These are phyloP conservation scores for Neodiprion pinetum DNA, from an alignment of 1,140 invertebrate genomes.

Conservation along the genomic window DNA sequence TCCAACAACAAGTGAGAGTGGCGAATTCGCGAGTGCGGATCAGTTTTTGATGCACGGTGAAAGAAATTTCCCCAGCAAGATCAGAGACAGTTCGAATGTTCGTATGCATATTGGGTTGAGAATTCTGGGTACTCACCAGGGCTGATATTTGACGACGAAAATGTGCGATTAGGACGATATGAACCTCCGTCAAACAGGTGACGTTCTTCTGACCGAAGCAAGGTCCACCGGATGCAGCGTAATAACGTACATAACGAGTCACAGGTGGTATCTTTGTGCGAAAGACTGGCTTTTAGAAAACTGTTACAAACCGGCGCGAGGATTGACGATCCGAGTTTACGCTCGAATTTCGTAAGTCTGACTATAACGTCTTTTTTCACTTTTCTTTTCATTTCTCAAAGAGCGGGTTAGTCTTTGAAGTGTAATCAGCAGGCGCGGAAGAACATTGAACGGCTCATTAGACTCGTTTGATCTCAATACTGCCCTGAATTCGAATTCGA, in stretches of 20 bases:
- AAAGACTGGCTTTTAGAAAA: constrained; percentile 56
- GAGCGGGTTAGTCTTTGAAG: constrained; percentile 14
- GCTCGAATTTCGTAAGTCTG: constrained; percentile 45
- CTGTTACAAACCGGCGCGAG: constrained; percentile 41
- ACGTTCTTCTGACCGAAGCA: constrained; percentile 40
- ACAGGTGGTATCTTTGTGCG: constrained; percentile 50
- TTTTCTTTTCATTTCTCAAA: constrained; percentile 46
- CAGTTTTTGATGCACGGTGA: too few relatives aligned
- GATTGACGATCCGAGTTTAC: constrained; percentile 27
- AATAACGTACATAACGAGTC: constrained; percentile 57
- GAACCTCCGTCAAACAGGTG: constrained; percentile 44
- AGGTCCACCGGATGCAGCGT: constrained; percentile 51
- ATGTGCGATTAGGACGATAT: constrained; percentile 35
- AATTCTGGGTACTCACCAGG: too few relatives aligned
- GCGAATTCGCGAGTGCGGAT: too few relatives aligned
- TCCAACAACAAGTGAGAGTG: too few relatives aligned
- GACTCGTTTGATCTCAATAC: too few relatives aligned
- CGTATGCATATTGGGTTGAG: too few relatives aligned
- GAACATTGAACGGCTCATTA: too few relatives aligned
- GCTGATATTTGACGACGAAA: not conserved
- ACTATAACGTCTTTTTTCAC: not conserved
- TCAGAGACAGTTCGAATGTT: too few relatives aligned
- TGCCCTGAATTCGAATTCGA: too few relatives aligned
- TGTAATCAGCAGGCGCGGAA: not conserved
- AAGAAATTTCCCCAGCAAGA: too few relatives aligned